Conservation (phyloP, 2,888 invertebrate species). For the Notodonta ziczac region DNA sequence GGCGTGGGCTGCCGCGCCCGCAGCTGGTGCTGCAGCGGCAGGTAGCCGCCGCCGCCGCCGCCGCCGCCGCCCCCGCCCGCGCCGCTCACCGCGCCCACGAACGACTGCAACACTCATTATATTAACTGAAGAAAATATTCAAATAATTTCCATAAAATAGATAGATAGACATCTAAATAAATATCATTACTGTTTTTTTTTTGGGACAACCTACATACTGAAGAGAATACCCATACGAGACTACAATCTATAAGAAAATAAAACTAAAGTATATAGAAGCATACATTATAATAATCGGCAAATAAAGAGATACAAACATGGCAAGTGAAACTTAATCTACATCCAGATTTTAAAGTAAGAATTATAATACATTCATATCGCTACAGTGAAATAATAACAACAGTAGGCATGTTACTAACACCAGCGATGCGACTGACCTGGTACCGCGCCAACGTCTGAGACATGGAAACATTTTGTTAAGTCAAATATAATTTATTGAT, state of each 20-base stretch:
- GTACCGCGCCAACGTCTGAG: slow-evolving; percentile 74
- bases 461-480: slow-evolving; percentile 61
- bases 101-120: slow-evolving; percentile 51
- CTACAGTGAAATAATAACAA: background rate
- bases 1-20: slow-evolving; percentile 66
- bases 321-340: background rate
- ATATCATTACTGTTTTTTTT: no score
- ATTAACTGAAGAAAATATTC: no score
- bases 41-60: slow-evolving; percentile 41
- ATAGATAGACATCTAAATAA: no score
- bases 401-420: background rate
- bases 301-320: no score
- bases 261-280: no score
- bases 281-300: no score
- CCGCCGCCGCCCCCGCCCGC: slow-evolving; percentile 26
- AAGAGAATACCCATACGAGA: no score
- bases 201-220: no score
- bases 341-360: background rate
- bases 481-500: background rate
- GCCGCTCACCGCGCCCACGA: slow-evolving; percentile 45
- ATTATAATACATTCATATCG: background rate
- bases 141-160: no score
- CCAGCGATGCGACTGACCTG: slow-evolving; percentile 62
- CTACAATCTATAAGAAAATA: no score
- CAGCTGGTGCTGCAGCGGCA: slow-evolving; percentile 40